A percentile compares a stretch with the other conserved stretches of the same genome.
Conservation (phyloP, 2,797 vertebrate species). For the Gallinago stenura region DNA sequence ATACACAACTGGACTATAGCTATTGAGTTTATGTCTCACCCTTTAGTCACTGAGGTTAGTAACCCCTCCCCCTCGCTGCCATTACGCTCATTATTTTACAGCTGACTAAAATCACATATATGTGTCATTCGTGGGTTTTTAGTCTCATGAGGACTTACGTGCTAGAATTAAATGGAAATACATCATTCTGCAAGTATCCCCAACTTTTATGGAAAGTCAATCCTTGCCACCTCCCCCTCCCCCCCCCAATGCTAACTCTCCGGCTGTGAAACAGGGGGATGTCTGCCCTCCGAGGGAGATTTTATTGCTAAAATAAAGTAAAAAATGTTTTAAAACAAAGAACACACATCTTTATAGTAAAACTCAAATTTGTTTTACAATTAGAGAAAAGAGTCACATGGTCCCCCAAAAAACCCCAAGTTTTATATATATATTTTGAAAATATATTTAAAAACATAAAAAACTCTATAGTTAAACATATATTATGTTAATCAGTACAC, state of each 20-base stretch:
- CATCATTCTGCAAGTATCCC: slow-evolving; percentile 47
- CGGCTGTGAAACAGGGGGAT: slow-evolving; percentile 70
- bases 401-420: slow-evolving; percentile 76
- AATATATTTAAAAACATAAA: slow-evolving; percentile 90
- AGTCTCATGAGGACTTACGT: slow-evolving; percentile 8
- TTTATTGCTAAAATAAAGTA: slow-evolving; percentile 77
- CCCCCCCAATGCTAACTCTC: slow-evolving; percentile 52
- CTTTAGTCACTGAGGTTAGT: slow-evolving; percentile 13
- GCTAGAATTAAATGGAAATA: slow-evolving; percentile 67
- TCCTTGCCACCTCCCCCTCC: background rate
- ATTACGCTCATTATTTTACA: slow-evolving; percentile 56
- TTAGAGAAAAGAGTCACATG: slow-evolving; percentile 85
- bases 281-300: slow-evolving; percentile 63
- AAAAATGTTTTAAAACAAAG: slow-evolving; percentile 80
- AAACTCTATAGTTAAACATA: slow-evolving; percentile 88
- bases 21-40: slow-evolving; percentile 36
- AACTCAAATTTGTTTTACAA: slow-evolving; percentile 83
- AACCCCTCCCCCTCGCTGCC: slow-evolving; percentile 35
- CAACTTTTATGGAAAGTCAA: slow-evolving; percentile 44
- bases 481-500: slow-evolving; percentile 88
- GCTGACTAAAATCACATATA: slow-evolving; percentile 50
- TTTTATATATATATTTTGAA: slow-evolving; percentile 83
- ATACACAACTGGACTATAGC: slow-evolving; percentile 36
- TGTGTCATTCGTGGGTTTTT: slow-evolving; percentile 22
- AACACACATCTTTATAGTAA: slow-evolving; percentile 82